Percentiles rank a stretch among this genome's conserved stretches.
phyloP scores from a whole-genome alignment of 2,888 invertebrate genomes.

The Pristionchus entomophagus region DNA sequence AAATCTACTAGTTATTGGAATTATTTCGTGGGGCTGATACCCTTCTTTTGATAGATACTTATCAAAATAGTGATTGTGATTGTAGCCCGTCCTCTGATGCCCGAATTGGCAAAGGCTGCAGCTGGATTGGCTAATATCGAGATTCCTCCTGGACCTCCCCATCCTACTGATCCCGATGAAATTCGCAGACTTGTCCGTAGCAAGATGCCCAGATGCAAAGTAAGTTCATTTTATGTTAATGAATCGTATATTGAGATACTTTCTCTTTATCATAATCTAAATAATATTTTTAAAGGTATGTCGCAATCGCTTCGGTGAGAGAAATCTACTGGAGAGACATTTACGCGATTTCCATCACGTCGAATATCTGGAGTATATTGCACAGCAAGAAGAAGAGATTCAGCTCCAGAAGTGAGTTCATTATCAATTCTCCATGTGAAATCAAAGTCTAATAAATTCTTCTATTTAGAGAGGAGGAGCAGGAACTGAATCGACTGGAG shows the following conservation, averaged over 20 bases:
- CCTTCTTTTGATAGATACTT: too few species aligned
- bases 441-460: too few species aligned
- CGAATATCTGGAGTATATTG: conserved; percentile 71
- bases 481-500: conserved; percentile 71
- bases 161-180: conserved; percentile 69
- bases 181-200: conserved; percentile 68
- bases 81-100: conserved; percentile 18
- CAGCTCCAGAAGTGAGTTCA: conserved; percentile 60
- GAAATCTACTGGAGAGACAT: conserved; percentile 72
- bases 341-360: conserved; percentile 71
- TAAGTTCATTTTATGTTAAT: background rate
- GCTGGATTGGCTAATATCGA: conserved; percentile 46
- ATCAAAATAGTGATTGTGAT: too few species aligned
- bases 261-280: too few species aligned
- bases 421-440: background rate
- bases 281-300: conserved; percentile 74
- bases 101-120: conserved; percentile 36
- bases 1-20: background rate
- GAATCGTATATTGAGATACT: too few species aligned
- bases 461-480: conserved; percentile 66
- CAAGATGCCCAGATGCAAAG: conserved; percentile 74
- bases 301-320: conserved; percentile 75
- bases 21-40: background rate
- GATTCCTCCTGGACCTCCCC: conserved; percentile 56
- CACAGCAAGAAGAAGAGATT: conserved; percentile 73